Conservation (phyloP, 2,888 invertebrate species). For the Athripsodes cinereus region DNA sequence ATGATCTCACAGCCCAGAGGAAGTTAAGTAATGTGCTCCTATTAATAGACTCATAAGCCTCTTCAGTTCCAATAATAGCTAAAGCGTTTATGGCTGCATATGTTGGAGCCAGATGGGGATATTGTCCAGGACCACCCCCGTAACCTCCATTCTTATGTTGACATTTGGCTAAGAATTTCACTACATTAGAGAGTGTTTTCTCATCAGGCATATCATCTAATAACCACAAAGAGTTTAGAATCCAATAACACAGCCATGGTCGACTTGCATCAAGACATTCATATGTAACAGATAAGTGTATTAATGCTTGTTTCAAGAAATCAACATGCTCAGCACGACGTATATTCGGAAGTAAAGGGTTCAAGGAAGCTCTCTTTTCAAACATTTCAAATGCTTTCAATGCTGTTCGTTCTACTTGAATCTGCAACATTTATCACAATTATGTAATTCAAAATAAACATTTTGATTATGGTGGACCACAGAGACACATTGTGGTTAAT, state of each 20-base stretch:
- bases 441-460: too few species aligned
- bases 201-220: conserved; percentile 45
- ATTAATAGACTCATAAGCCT: conserved; percentile 84
- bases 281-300: conserved; percentile 62
- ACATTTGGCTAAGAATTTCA: conserved; percentile 51
- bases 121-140: conserved; percentile 90
- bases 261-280: conserved; percentile 90
- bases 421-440: conserved; percentile 38
- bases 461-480: too few species aligned
- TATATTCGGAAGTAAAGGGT: conserved; percentile 53
- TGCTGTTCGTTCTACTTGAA: conserved; percentile 40
- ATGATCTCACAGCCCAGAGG: conserved; percentile 67
- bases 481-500: too few species aligned
- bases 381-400: conserved; percentile 41
- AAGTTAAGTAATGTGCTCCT: conserved; percentile 70
- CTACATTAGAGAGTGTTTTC: conserved; percentile 39
- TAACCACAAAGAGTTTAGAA: conserved; percentile 81
- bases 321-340: conserved; percentile 57
- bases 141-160: conserved; percentile 82
- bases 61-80: conserved; percentile 80
- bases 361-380: conserved; percentile 42
- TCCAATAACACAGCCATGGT: conserved; percentile 98
- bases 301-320: conserved; percentile 63
- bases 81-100: conserved; percentile 95
- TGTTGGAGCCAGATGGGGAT: conserved; percentile 91